Percentiles rank a stretch among this genome's conserved stretches.
Conservation (phyloP, 1,140 invertebrate species). For the Brachionus plicatilis region DNA sequence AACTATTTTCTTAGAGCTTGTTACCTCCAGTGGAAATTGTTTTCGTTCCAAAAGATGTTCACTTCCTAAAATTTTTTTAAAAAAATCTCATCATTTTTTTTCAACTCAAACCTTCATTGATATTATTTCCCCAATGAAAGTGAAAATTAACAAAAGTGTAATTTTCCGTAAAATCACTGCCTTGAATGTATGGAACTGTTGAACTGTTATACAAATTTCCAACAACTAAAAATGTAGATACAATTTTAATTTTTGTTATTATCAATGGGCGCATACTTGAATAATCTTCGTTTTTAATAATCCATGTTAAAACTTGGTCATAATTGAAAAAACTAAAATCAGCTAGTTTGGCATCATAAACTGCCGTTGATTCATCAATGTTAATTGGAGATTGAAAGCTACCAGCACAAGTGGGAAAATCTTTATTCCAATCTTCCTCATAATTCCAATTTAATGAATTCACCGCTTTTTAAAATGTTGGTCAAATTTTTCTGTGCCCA, state of each 20-base stretch:
- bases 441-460: neutral
- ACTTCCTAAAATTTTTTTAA: neutral
- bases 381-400: conserved; percentile 26
- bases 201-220: neutral
- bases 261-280: neutral
- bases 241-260: neutral
- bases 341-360: conserved; percentile 43
- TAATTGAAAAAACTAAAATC: conserved; percentile 43
- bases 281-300: conserved; percentile 44
- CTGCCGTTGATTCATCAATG: conserved; percentile 39
- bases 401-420: conserved; percentile 41
- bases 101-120: neutral
- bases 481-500: neutral
- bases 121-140: conserved; percentile 36
- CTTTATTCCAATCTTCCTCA: conserved; percentile 43
- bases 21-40: conserved; percentile 35
- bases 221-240: neutral
- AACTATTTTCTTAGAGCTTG: neutral
- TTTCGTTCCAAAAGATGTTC: conserved; percentile 1
- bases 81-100: neutral
- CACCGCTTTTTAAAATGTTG: neutral
- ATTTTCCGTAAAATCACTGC: neutral
- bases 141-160: conserved; percentile 8
- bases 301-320: conserved; percentile 38
- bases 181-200: neutral